A percentile compares a stretch with the other conserved stretches of the same genome.
Evolutionary conservation across 2,113 vertebrate species (phyloP).

Genomic region (Rana temporaria): DNA sequence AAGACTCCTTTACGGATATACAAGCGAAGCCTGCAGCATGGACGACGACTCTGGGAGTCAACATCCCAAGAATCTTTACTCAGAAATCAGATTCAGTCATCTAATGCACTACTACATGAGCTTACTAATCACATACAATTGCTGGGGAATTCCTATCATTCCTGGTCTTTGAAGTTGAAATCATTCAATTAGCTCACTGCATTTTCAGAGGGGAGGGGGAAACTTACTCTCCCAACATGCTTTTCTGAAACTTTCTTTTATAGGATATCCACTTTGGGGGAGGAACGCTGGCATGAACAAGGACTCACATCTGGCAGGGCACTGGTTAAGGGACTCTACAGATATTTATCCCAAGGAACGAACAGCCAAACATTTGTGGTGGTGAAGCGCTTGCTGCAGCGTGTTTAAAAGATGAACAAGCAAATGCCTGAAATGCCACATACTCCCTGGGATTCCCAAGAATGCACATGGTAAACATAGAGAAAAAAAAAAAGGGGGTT

Average conservation of each 20-base stretch:
- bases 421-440: slow-evolving; percentile 68
- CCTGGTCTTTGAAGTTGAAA: slow-evolving; percentile 38
- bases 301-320: slow-evolving; percentile 18
- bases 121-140: slow-evolving; percentile 19
- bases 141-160: slow-evolving; percentile 35
- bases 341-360: slow-evolving; percentile 57
- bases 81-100: slow-evolving; percentile 1
- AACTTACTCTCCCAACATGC: neutral
- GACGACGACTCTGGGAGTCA: neutral
- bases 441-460: slow-evolving; percentile 64
- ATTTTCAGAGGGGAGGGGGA: slow-evolving; percentile 41
- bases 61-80: neutral
- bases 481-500: neutral
- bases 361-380: slow-evolving; percentile 67
- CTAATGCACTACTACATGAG: neutral
- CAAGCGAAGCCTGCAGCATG: neutral
- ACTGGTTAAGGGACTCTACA: slow-evolving; percentile 31
- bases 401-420: slow-evolving; percentile 65
- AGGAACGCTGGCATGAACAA: neutral
- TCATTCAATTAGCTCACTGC: slow-evolving; percentile 53
- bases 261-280: neutral
- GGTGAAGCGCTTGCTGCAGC: slow-evolving; percentile 18
- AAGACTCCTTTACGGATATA: neutral
- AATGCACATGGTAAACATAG: slow-evolving; percentile 54
- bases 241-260: neutral